These are phyloP conservation scores for Mionectes macconnelli DNA, from an alignment of 2,113 vertebrate genomes.

Conservation along the genomic window DNA sequence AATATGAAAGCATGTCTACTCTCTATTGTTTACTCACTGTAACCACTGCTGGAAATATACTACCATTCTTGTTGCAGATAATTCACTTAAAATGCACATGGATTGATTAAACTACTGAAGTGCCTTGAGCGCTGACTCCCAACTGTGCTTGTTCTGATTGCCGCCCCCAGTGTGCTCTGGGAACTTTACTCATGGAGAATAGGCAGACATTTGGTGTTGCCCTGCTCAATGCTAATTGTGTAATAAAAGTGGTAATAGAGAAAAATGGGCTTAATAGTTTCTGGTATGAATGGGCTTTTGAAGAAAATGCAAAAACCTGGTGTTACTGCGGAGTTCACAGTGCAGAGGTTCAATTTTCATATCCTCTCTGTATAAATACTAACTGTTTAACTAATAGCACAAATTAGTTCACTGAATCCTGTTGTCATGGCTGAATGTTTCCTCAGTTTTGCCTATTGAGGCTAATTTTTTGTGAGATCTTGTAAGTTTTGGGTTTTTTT, in stretches of 20 bases:
- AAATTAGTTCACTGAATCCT: not conserved
- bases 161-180: not conserved
- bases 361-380: not conserved
- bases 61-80: constrained; percentile 9
- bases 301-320: no score
- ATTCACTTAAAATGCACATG: constrained; percentile 61
- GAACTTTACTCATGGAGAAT: not conserved
- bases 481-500: not conserved
- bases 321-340: not conserved
- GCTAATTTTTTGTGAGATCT: not conserved
- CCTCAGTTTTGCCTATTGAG: not conserved
- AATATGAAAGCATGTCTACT: constrained; percentile 39
- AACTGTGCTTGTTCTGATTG: constrained; percentile 53
- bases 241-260: constrained; percentile 24
- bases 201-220: not conserved
- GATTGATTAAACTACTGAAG: constrained; percentile 58
- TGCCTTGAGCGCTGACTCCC: constrained; percentile 25
- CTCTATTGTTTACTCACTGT: constrained; percentile 45
- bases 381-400: not conserved
- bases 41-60: constrained; percentile 1
- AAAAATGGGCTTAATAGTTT: constrained; percentile 15
- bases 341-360: not conserved
- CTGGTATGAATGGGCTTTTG: not conserved
- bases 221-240: not conserved
- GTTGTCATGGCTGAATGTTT: not conserved